phyloP scores from a whole-genome alignment of 2,888 invertebrate species.

The Sisyra terminalis region DNA sequence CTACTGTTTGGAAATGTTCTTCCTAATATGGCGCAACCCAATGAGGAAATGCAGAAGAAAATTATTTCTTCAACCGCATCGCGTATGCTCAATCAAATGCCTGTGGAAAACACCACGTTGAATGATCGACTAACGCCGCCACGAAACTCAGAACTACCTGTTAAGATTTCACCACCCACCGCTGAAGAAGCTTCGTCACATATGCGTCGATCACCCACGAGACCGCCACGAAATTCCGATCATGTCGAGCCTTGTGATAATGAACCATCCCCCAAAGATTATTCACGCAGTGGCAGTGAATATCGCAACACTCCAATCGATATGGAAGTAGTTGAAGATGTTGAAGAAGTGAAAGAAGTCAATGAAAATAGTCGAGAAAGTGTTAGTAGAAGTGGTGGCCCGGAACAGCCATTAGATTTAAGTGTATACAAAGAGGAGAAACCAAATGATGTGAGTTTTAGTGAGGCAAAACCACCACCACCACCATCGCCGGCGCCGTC shows the following conservation, averaged over 20 bases:
- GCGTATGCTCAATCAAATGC: too few relatives aligned
- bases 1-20: constrained; percentile 39
- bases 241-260: too few relatives aligned
- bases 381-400: constrained; percentile 16
- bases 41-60: constrained; percentile 1
- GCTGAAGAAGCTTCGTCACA: constrained; percentile 47
- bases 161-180: constrained; percentile 48
- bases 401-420: constrained; percentile 52
- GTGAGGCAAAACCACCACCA: constrained; percentile 30
- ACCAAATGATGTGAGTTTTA: too few relatives aligned
- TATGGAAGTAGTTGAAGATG: too few relatives aligned
- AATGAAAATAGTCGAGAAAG: constrained; percentile 22
- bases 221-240: constrained; percentile 28
- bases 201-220: constrained; percentile 46
- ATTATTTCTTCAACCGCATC: constrained; percentile 19
- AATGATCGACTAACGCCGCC: constrained; percentile 38
- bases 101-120: background rate
- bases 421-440: constrained; percentile 27
- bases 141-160: constrained; percentile 24
- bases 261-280: constrained; percentile 20
- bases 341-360: too few relatives aligned
- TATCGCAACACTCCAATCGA: constrained; percentile 21
- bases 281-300: constrained; percentile 6
- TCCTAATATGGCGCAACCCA: constrained; percentile 14
- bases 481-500: constrained; percentile 11